Base-by-base conservation (phyloP, 2,888 invertebrate species). In the Platycheirus albimanus region DNA sequence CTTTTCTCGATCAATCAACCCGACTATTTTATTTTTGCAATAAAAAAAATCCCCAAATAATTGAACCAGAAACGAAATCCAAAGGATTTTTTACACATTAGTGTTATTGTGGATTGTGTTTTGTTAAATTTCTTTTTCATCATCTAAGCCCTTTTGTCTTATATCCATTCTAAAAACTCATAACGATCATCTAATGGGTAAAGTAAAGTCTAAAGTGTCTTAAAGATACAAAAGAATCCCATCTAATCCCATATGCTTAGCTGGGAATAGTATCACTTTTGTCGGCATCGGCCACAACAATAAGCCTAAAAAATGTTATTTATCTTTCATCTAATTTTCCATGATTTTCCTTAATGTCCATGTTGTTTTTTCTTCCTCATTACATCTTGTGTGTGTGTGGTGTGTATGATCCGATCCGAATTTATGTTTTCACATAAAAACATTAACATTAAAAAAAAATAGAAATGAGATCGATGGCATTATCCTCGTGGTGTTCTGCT, bases 321-420 rank as follows among this genome's bases (percentile, higher is more conserved):
- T 77, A 81, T 81, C 81, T 77, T 71, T 81, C 81, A 81, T 77
- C 77, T 81, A 71, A 81, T 81, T 81, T 77, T 64, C 54, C 58
- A n/a, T n/a, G 77, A 77, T 71, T 58, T 81, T 61, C 71, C n/a
- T n/a, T n/a, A n/a, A n/a, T n/a, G n/a, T n/a, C n/a, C 61, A 81
- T 38, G 66, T 52, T 72, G 72, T 72, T 74, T 67, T n/a, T 54
- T 45, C 43, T 61, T 66, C 45, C n/a, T 61, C 24, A 20, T 24
- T 63, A 71, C 30, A 30, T 49, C 28, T 28, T 13, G 54, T 19
- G 43, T 28, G 33, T 41, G 15, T 58, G 45, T 28, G 10, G 54
- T 19, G 43, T 28, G 33, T 41, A 11, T 58, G 45, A 61, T 28
- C 41, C n/a, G 3, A 17, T n/a, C n/a, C n/a, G n/a, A n/a, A 45